phyloP scores from a whole-genome alignment of 2,797 vertebrate species.

The Silurus aristotelis region DNA sequence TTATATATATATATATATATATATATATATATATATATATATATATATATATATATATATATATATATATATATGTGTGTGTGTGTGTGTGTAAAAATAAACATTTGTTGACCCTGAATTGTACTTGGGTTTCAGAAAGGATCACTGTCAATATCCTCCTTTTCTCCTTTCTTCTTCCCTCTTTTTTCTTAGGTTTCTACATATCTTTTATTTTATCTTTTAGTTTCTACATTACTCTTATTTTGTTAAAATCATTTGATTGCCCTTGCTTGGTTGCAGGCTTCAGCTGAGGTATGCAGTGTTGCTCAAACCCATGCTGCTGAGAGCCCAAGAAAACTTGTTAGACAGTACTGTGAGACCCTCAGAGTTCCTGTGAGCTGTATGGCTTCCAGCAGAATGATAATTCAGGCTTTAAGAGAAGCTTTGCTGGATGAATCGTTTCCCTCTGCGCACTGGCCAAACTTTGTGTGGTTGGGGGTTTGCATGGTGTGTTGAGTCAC shows the following conservation, averaged over 20 bases:
- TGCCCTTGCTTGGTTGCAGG: not conserved
- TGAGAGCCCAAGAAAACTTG: not conserved
- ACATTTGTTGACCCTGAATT: no score
- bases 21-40: no score
- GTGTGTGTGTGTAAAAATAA: no score
- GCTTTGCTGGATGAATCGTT: not conserved
- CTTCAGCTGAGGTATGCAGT: constrained; percentile 8
- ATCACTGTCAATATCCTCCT: not conserved
- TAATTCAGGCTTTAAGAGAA: not conserved
- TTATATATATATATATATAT: no score
- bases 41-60: no score
- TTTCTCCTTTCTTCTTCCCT: not conserved
- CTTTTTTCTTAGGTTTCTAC: not conserved
- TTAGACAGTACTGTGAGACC: not conserved
- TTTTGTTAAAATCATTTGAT: constrained; percentile 32
- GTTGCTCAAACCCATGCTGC: not conserved
- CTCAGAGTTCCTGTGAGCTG: not conserved
- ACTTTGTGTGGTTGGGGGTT: not conserved
- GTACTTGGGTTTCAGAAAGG: no score
- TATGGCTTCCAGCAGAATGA: not conserved
- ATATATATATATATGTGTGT: no score
- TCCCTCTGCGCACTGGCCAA: not conserved
- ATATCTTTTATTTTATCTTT: not conserved
- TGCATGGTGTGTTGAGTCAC: not conserved
- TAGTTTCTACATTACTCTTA: constrained; percentile 30